These are phyloP conservation scores for Pelagia noctiluca DNA, from an alignment of 30 jellyfish, hydroid and myxozoan genomes.

Conservation along the genomic window DNA sequence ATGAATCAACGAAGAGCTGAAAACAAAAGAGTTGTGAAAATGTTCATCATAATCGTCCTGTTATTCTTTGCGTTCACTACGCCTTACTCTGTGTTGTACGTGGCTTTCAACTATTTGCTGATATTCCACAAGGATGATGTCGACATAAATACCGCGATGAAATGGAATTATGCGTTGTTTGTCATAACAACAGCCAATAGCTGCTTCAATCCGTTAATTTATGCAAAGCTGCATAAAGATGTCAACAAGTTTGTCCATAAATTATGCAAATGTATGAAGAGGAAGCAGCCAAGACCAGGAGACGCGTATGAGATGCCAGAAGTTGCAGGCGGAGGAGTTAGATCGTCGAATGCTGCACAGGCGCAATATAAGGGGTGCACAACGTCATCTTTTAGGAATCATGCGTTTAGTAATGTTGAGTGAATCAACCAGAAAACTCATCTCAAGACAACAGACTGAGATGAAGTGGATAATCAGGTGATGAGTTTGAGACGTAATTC, in stretches of 20 bases:
- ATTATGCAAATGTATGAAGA: too few species aligned
- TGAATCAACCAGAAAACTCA: too few species aligned
- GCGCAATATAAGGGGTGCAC: too few species aligned
- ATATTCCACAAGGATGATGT: slow-evolving; percentile 19
- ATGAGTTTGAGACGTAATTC: too few species aligned
- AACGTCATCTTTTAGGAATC: too few species aligned
- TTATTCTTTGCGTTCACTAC: slow-evolving; percentile 39
- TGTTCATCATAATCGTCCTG: slow-evolving; percentile 29
- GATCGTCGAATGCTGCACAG: too few species aligned
- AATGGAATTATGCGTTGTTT: slow-evolving; percentile 45
- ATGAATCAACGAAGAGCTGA: slow-evolving; percentile 12
- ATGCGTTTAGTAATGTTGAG: too few species aligned
- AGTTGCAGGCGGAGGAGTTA: too few species aligned
- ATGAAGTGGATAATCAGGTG: too few species aligned
- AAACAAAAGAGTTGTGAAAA: slow-evolving; percentile 46
- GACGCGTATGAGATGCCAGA: too few species aligned
- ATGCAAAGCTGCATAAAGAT: slow-evolving; percentile 42
- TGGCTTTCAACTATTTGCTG: slow-evolving; percentile 15
- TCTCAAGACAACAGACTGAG: too few species aligned
- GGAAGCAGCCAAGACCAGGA: too few species aligned
- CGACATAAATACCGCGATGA: slow-evolving; percentile 15
- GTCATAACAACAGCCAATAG: slow-evolving; percentile 39
- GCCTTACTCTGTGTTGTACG: slow-evolving; percentile 54
- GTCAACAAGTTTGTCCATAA: background rate
- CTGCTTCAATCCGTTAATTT: slow-evolving; percentile 68